Evolutionary conservation across 1,140 invertebrate species (phyloP).

Genomic region (Cardiocondyla obscurior): DNA sequence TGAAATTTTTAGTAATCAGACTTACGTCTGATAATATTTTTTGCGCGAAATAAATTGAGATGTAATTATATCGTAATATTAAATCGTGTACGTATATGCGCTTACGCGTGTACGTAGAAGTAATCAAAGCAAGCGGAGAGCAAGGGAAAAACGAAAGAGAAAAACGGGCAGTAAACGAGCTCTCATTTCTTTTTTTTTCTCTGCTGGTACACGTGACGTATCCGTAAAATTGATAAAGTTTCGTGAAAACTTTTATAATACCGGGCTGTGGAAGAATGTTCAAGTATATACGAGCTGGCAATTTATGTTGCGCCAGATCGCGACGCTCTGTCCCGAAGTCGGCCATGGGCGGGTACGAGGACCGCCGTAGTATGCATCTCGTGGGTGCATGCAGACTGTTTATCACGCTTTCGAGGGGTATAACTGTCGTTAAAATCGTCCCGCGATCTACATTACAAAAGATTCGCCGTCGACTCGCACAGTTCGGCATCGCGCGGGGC

Average conservation of each 20-base stretch:
- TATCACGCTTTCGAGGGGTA: conserved; percentile 68
- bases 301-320: conserved; percentile 75
- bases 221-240: conserved; percentile 84
- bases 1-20: too few relatives aligned
- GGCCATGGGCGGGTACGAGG: not conserved
- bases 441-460: conserved; percentile 71
- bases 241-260: conserved; percentile 82
- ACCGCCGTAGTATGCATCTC: conserved; percentile 36
- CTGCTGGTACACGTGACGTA: conserved; percentile 79
- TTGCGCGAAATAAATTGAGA: not conserved
- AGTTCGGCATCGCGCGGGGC: conserved; percentile 47
- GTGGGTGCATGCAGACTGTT: conserved; percentile 60
- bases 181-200: conserved; percentile 34
- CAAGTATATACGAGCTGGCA: conserved; percentile 80
- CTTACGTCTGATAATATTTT: not conserved
- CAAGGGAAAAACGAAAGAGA: not conserved
- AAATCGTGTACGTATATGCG: not conserved
- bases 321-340: conserved; percentile 44
- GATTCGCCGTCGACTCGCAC: conserved; percentile 50
- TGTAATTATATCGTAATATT: not conserved
- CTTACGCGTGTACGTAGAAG: not conserved
- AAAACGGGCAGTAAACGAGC: not conserved
- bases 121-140: conserved; percentile 34
- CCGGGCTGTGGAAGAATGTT: conserved; percentile 78
- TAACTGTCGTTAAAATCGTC: conserved; percentile 70